A percentile compares a stretch with the other conserved stretches of the same genome.
Conservation (phyloP, 1,140 invertebrate genomes). For the Drosophila sproati region DNA sequence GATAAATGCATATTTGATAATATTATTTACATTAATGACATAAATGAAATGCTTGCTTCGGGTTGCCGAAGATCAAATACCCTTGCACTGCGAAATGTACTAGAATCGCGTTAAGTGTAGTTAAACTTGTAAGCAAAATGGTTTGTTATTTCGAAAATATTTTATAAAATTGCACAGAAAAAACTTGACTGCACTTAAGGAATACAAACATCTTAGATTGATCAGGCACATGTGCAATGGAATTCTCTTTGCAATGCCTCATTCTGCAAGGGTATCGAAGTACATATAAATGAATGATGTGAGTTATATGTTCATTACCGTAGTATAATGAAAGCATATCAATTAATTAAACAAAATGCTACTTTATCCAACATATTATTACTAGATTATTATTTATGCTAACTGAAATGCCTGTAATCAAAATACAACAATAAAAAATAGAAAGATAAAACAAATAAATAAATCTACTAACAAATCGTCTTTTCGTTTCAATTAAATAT, state of each 20-base stretch:
- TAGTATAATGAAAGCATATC: neutral
- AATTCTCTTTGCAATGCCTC: neutral
- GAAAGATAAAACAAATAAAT: constrained; percentile 35
- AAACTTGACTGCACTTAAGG: too few relatives aligned
- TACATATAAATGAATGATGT: neutral
- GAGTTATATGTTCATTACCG: constrained; percentile 3
- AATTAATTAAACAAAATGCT: constrained; percentile 12
- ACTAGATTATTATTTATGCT: constrained; percentile 23
- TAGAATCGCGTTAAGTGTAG: neutral
- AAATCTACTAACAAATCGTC: constrained; percentile 45
- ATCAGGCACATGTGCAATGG: too few relatives aligned
- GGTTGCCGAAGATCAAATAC: constrained; percentile 6
- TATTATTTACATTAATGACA: constrained; percentile 1
- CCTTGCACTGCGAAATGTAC: neutral
- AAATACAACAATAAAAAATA: constrained; percentile 17
- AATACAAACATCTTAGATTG: too few relatives aligned
- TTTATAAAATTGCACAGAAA: neutral
- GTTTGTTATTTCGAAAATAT: too few relatives aligned
- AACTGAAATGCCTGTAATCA: constrained; percentile 33
- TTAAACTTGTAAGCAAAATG: neutral
- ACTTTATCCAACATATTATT: constrained; percentile 11
- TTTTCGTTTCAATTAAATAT: constrained; percentile 7
- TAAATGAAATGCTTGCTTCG: neutral
- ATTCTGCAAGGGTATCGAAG: neutral
- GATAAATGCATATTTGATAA: constrained; percentile 22